Evolutionary conservation across 2,888 invertebrate species (phyloP).

Genomic region (Quadroppia sp.): DNA sequence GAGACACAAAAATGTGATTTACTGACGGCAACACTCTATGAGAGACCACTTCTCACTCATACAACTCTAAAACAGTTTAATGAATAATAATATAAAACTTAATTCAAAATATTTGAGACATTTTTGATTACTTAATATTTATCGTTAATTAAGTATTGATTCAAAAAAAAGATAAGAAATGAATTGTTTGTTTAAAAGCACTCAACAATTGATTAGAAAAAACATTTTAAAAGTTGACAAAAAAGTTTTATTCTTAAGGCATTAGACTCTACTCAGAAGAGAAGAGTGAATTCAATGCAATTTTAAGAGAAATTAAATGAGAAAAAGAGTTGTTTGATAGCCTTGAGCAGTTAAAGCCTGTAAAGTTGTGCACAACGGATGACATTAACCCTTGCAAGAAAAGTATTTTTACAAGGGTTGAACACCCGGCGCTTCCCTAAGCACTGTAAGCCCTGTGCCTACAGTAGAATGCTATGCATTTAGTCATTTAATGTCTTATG

Average conservation of each 20-base stretch:
- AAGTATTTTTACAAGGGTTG: slow-evolving; percentile 36
- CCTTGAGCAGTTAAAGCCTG: slow-evolving; percentile 21
- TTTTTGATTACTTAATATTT: slow-evolving; percentile 5
- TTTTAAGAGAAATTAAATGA: not conserved
- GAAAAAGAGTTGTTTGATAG: not conserved
- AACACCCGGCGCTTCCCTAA: not conserved
- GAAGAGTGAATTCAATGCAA: not conserved
- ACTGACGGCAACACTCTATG: not conserved
- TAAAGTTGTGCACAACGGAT: slow-evolving; percentile 36
- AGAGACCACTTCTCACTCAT: not conserved
- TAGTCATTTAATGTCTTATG: slow-evolving; percentile 34
- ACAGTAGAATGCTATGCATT: not conserved
- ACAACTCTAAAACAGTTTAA: not conserved
- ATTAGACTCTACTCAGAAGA: not conserved
- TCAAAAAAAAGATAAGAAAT: not conserved
- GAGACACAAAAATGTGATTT: not conserved
- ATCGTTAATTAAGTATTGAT: slow-evolving; percentile 2
- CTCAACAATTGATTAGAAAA: slow-evolving; percentile 19
- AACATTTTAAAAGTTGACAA: not conserved
- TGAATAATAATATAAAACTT: not conserved
- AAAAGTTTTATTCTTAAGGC: not conserved
- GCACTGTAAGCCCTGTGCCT: not conserved
- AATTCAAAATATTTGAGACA: not conserved
- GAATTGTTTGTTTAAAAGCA: too few relatives aligned
- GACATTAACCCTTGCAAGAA: slow-evolving; percentile 36